Evolutionary conservation across 1,140 invertebrate species (phyloP).

Genomic region (Rhagoletis zephyria): DNA sequence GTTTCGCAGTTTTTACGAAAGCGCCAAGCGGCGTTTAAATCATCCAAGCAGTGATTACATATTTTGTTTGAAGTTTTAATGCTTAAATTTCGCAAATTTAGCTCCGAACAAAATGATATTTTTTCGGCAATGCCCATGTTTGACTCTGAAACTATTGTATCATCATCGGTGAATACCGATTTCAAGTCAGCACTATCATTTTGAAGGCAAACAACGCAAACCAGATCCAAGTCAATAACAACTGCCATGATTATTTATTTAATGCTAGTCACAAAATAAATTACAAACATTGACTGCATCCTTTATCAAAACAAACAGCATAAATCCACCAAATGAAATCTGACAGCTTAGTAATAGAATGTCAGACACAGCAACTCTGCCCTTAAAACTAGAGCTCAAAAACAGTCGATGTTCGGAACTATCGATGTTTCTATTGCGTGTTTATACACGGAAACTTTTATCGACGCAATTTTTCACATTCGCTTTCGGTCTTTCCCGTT

Average conservation of each 20-base stretch:
- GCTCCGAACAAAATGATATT: slow-evolving; percentile 76
- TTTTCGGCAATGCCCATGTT: slow-evolving; percentile 76
- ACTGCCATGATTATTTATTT: slow-evolving; percentile 51
- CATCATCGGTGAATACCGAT: slow-evolving; percentile 58
- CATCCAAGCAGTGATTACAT: slow-evolving; percentile 64
- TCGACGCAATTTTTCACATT: too few species aligned
- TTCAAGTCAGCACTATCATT: slow-evolving; percentile 65
- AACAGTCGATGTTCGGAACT: too few species aligned
- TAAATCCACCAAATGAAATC: neutral
- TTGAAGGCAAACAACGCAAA: slow-evolving; percentile 76
- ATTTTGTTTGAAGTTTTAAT: slow-evolving; percentile 66
- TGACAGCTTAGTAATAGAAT: too few species aligned
- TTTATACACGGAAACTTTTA: too few species aligned
- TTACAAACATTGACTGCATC: neutral
- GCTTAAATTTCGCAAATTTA: slow-evolving; percentile 62
- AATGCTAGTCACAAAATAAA: neutral
- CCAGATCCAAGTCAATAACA: slow-evolving; percentile 76
- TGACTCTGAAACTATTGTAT: slow-evolving; percentile 74
- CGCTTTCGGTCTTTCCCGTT: too few species aligned
- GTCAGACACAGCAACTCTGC: too few species aligned
- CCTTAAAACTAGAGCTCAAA: too few species aligned
- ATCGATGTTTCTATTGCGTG: too few species aligned
- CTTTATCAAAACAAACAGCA: slow-evolving; percentile 26
- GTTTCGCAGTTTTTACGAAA: slow-evolving; percentile 68
- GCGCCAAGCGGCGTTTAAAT: slow-evolving; percentile 65